Evolutionary conservation across 2,113 vertebrate genomes (phyloP).

Genomic region (Coregonus clupeaformis): DNA sequence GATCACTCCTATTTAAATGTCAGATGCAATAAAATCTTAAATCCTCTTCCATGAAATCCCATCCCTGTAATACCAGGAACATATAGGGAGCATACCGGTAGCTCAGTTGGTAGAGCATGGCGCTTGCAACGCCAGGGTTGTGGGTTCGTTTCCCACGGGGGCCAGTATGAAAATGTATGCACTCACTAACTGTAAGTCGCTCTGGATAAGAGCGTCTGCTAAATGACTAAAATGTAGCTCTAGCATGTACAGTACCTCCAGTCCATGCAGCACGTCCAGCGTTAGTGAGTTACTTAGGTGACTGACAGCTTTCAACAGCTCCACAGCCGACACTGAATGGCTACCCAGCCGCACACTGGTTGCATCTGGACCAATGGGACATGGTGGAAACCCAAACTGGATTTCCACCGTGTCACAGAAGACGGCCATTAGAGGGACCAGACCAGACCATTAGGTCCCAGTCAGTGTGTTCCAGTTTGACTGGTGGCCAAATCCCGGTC

Average conservation of each 20-base stretch:
- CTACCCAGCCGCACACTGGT: slow-evolving; percentile 21
- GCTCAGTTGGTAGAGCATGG: no score
- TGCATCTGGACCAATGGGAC: slow-evolving; percentile 61
- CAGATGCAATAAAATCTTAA: background rate
- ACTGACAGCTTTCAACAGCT: slow-evolving; percentile 52
- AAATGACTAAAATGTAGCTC: no score
- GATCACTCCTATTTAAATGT: background rate
- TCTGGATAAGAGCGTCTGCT: no score
- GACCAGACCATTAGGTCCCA: slow-evolving; percentile 44
- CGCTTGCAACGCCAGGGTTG: no score
- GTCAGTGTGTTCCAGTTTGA: slow-evolving; percentile 49
- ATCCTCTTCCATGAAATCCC: background rate
- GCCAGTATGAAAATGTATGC: no score
- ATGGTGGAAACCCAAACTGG: slow-evolving; percentile 6
- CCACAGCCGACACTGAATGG: slow-evolving; percentile 40
- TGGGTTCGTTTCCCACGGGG: no score
- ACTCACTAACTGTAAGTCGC: no score
- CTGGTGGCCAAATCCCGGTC: slow-evolving; percentile 57
- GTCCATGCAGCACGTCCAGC: slow-evolving; percentile 16
- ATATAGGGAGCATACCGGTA: background rate
- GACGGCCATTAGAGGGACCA: slow-evolving; percentile 31
- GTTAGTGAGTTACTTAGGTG: background rate
- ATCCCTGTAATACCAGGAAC: background rate
- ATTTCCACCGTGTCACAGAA: slow-evolving; percentile 17
- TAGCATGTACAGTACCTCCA: slow-evolving; percentile 11